Percentiles rank a stretch among this genome's conserved stretches.
Conservation (phyloP, 1,140 invertebrate genomes). For the Melitaea cinxia region DNA sequence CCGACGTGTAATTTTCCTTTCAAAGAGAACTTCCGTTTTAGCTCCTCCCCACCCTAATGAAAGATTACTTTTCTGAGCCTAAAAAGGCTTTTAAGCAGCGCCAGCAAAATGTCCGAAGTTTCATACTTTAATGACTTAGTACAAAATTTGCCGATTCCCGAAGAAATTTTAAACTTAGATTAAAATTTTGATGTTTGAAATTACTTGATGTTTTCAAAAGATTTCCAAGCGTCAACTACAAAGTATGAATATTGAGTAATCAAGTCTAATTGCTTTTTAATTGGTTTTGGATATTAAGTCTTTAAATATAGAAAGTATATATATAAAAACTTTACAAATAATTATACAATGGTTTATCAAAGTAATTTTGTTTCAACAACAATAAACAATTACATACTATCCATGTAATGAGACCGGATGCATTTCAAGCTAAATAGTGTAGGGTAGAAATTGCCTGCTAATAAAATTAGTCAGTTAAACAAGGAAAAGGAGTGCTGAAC, state of each 20-base stretch:
- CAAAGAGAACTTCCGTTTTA: slow-evolving; percentile 81
- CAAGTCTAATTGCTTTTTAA: slow-evolving; percentile 77
- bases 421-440: background rate
- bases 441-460: slow-evolving; percentile 7
- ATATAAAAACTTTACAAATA: too few relatives aligned
- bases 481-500: slow-evolving; percentile 68
- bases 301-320: background rate
- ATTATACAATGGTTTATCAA: too few relatives aligned
- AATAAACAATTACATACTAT: background rate
- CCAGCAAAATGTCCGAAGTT: slow-evolving; percentile 80
- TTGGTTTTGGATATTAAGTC: slow-evolving; percentile 44
- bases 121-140: slow-evolving; percentile 82
- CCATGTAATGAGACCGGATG: background rate
- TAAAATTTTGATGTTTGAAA: slow-evolving; percentile 79
- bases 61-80: slow-evolving; percentile 80
- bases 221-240: slow-evolving; percentile 60
- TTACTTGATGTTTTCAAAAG: slow-evolving; percentile 70
- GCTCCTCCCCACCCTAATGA: slow-evolving; percentile 76
- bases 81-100: slow-evolving; percentile 82
- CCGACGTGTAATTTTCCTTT: slow-evolving; percentile 80
- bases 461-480: slow-evolving; percentile 40
- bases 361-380: too few relatives aligned
- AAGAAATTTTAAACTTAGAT: slow-evolving; percentile 82
- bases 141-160: slow-evolving; percentile 80
- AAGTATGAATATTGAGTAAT: slow-evolving; percentile 75